Conservation (phyloP, 2,797 vertebrate genomes). For the Bufotes viridis region DNA sequence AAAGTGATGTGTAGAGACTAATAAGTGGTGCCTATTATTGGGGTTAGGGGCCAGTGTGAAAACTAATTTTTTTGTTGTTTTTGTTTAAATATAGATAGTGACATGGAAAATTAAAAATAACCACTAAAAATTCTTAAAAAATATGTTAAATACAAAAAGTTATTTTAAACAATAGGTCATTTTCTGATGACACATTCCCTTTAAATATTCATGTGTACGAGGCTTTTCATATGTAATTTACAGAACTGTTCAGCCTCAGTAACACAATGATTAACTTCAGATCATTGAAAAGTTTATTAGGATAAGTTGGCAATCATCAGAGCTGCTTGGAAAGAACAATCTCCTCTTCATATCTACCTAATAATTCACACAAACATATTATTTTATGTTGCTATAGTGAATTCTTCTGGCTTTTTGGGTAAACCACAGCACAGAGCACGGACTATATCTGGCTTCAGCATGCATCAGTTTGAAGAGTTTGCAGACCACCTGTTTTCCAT, state of each 20-base stretch:
- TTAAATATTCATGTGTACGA: background rate
- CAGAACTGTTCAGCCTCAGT: background rate
- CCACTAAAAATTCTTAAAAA: too few relatives aligned
- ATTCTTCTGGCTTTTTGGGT: conserved; percentile 44
- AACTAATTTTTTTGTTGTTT: too few relatives aligned
- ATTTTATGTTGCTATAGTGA: conserved; percentile 46
- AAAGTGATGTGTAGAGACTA: too few relatives aligned
- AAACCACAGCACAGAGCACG: conserved; percentile 46
- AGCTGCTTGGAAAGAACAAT: conserved; percentile 45
- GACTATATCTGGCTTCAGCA: conserved; percentile 40
- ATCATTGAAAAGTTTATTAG: conserved; percentile 25
- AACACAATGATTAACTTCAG: conserved; percentile 8
- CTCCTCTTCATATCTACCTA: conserved; percentile 53
- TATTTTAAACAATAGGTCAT: too few relatives aligned
- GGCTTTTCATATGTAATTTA: background rate
- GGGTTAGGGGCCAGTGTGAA: too few relatives aligned
- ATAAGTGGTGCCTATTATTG: too few relatives aligned
- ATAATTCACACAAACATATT: conserved; percentile 57
- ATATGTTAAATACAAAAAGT: too few relatives aligned
- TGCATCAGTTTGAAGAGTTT: conserved; percentile 44
- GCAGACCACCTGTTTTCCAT: conserved; percentile 59
- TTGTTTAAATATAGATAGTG: too few relatives aligned
- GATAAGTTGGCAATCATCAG: conserved; percentile 28
- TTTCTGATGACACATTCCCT: too few relatives aligned
- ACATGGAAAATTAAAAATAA: too few relatives aligned